Evolutionary conservation across 30 jellyfish, hydroid and myxozoan genomes (phyloP).

Genomic region (Nemopilema nomurai): DNA sequence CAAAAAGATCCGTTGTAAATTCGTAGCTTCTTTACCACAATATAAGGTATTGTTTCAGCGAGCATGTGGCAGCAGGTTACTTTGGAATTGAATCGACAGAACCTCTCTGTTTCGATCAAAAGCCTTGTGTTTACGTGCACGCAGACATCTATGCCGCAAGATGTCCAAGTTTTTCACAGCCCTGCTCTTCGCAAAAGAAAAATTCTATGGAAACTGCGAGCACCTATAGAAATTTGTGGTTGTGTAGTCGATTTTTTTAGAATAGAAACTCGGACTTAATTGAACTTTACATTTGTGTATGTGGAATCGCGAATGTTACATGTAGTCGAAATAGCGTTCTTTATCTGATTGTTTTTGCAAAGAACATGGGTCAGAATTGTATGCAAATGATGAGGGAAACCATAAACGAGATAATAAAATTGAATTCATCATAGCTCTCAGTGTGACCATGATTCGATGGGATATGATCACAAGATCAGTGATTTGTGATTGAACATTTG

Average conservation of each 20-base stretch:
- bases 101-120: slow-evolving; percentile 5
- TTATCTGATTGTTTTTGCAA: too few relatives aligned
- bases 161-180: background rate
- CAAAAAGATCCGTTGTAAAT: background rate
- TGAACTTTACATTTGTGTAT: background rate
- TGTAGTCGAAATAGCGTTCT: too few relatives aligned
- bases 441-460: too few relatives aligned
- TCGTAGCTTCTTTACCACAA: background rate
- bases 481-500: too few relatives aligned
- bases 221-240: background rate
- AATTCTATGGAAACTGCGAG: background rate
- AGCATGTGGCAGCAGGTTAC: slow-evolving; percentile 59
- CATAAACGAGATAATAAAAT: background rate
- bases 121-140: slow-evolving; percentile 1
- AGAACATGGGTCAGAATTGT: too few relatives aligned
- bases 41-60: slow-evolving; percentile 16
- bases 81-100: slow-evolving; percentile 1
- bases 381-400: background rate
- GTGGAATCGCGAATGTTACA: background rate
- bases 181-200: background rate
- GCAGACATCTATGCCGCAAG: background rate
- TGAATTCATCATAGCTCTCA: too few relatives aligned
- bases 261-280: background rate
- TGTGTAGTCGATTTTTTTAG: background rate
- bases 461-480: too few relatives aligned